Evolutionary conservation across 1,140 invertebrate genomes (phyloP).

Genomic region (Panulirus ornatus): DNA sequence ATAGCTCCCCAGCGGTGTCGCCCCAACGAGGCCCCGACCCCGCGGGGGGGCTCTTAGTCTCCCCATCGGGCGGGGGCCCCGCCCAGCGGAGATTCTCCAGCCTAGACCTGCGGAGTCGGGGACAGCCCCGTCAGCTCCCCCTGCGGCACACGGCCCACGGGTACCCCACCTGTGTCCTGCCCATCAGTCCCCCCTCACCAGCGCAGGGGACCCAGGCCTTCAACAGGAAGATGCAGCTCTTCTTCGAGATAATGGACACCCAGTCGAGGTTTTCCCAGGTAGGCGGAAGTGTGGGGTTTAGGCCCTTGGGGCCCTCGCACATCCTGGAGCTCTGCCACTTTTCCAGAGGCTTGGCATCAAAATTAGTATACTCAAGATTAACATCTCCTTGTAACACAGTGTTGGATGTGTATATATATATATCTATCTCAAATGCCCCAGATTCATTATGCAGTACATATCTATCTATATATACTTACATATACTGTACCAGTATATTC

Average conservation of each 20-base stretch:
- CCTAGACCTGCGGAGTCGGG: conserved; percentile 63
- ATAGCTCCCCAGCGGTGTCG: conserved; percentile 72
- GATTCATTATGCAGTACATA: background rate
- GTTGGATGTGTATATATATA: no score
- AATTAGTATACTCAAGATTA: background rate
- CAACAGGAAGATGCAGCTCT: conserved; percentile 73
- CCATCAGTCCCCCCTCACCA: conserved; percentile 72
- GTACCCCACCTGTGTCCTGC: conserved; percentile 55
- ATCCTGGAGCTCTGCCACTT: background rate
- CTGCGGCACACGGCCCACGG: conserved; percentile 71
- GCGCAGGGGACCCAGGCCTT: conserved; percentile 70
- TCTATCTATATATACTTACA: no score
- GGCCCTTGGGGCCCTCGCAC: background rate
- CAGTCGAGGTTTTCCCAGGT: conserved; percentile 74
- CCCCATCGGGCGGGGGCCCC: conserved; percentile 45
- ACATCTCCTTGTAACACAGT: background rate
- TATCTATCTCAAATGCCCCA: background rate
- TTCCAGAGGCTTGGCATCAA: background rate
- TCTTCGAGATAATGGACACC: conserved; percentile 74
- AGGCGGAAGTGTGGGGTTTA: background rate
- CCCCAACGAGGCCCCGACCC: conserved; percentile 74
- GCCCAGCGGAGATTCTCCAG: conserved; percentile 69
- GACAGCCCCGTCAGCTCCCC: conserved; percentile 54
- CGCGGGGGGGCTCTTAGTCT: conserved; percentile 52
- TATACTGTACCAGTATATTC: background rate